Percentiles rank a stretch among this genome's conserved stretches.
Conservation (phyloP, 2,113 vertebrate genomes). For the Protomyctophum bolini region DNA sequence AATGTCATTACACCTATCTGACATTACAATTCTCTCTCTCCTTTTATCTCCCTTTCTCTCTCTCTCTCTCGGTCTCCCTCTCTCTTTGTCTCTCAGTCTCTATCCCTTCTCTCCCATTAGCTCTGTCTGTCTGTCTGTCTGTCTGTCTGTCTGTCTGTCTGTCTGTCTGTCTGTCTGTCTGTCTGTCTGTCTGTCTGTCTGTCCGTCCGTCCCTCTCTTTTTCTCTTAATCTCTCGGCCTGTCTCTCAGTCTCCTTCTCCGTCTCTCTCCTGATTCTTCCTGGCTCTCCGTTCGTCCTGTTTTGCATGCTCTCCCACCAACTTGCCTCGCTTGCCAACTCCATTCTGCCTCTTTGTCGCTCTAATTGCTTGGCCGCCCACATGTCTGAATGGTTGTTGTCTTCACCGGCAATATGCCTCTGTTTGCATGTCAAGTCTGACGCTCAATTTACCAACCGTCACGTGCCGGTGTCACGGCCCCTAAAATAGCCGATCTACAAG, state of each 20-base stretch:
- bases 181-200: not conserved
- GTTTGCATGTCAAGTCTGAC: too few relatives aligned
- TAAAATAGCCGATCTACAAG: too few relatives aligned
- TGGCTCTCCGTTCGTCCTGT: not conserved
- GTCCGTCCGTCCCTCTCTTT: not conserved
- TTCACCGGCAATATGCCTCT: too few relatives aligned
- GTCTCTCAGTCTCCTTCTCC: not conserved
- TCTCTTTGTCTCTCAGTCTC: not conserved
- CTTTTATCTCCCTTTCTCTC: too few relatives aligned
- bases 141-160: too few relatives aligned
- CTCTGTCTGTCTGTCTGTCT: not conserved
- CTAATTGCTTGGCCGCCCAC: too few relatives aligned
- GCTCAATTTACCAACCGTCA: too few relatives aligned
- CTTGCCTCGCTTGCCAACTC: too few relatives aligned
- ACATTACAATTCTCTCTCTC: not conserved
- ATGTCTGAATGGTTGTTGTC: too few relatives aligned
- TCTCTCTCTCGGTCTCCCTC: not conserved
- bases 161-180: not conserved
- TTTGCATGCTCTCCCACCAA: not conserved
- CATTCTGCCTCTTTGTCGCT: too few relatives aligned
- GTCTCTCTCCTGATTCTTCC: not conserved
- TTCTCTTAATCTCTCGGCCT: not conserved
- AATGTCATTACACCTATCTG: slow-evolving; percentile 23
- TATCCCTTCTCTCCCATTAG: too few relatives aligned
- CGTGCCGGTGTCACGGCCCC: too few relatives aligned